Conservation (phyloP, 2,797 vertebrate species). For the Lacerta agilis region DNA sequence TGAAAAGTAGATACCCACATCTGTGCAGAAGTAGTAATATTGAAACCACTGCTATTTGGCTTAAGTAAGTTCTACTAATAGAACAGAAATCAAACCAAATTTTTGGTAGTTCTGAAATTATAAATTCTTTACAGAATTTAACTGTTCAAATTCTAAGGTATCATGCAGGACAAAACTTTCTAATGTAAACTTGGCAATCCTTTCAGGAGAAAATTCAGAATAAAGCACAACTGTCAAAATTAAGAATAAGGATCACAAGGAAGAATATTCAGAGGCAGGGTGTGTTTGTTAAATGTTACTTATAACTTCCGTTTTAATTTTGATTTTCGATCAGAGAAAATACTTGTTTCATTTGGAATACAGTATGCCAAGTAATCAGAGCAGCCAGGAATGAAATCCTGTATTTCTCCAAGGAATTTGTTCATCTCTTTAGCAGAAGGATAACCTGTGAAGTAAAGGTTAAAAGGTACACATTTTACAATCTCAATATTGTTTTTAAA, state of each 20-base stretch:
- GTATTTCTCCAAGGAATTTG: constrained; percentile 84
- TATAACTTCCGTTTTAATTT: constrained; percentile 66
- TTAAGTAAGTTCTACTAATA: neutral
- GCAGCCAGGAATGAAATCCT: constrained; percentile 80
- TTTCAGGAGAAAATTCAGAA: neutral
- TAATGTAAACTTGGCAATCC: neutral
- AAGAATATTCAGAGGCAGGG: neutral
- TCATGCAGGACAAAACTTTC: neutral
- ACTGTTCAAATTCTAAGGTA: neutral
- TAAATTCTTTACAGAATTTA: neutral
- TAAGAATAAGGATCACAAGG: neutral
- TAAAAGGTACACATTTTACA: constrained; percentile 6
- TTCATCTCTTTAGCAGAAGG: constrained; percentile 81
- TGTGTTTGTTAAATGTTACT: neutral
- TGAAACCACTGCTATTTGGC: neutral
- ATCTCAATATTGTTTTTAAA: neutral
- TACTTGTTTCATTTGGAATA: constrained; percentile 66
- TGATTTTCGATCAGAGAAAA: constrained; percentile 55
- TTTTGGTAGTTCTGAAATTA: neutral
- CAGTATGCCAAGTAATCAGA: constrained; percentile 78
- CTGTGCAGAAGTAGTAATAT: neutral
- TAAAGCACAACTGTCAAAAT: neutral
- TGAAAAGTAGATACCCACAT: neutral
- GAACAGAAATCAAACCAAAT: neutral
- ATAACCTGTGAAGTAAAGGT: constrained; percentile 77